Evolutionary conservation across 2,888 invertebrate species (phyloP), one percentile per base, ranked within the genome.

Genomic region (Heliconius cydno): DNA sequence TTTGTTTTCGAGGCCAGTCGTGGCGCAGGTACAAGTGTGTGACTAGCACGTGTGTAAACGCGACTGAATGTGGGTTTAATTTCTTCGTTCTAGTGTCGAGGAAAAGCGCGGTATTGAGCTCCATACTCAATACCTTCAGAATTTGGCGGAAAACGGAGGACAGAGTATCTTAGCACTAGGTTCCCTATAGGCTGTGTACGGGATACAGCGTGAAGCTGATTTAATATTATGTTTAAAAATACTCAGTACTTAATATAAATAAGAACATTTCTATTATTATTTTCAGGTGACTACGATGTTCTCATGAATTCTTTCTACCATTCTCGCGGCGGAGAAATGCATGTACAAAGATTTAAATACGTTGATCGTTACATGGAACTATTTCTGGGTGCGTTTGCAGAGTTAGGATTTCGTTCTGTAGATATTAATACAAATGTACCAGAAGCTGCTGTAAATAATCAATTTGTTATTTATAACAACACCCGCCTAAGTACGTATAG

Each of bases 231-330:
- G 22, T 60, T 67, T 67, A 34, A 67, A 71, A 71, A 46, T 25
- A 38, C 3, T 57, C 34, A 22, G 34, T n/a, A 60, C 4, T 46
- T 46, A 10, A 46, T 52, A 52, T 6, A 52, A 52, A 57, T 57
- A n/a, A 10, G n/a, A 10, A 60, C 57, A n/a, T n/a, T 28, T 4
- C 4, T 57, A 22, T 28, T 34, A 67, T 79, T 80, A 71, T 84
- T 91, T 89, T 25, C 84, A 95, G 95, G 94, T 88, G 95, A 95
- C 85, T 94, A 94, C 85, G 95, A 95, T 79, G 87, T 94, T 22
- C 85, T 94, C 3, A 92, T 93, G 88, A 94, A 95, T 87, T 92
- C 93, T 12, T 89, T 90, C 82, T 92, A 92, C 86, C 95, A 95
- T 85, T 88, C 94, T 7, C 92, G 94, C 34, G 94, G 94, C 1